Evolutionary conservation across 2,888 invertebrate genomes (phyloP), one percentile per base, ranked within the genome.

Genomic region (Pterostichus niger): DNA sequence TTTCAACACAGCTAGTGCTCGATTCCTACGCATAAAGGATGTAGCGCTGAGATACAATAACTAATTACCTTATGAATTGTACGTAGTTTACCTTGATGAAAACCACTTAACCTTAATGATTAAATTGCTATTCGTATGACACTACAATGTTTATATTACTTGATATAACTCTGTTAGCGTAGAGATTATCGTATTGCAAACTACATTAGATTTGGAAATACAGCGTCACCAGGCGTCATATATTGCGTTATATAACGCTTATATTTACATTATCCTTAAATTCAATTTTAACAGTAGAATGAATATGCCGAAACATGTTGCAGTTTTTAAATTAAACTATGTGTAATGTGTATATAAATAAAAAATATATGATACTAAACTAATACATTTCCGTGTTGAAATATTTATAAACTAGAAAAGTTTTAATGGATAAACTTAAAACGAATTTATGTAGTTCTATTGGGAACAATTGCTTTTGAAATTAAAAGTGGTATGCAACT

Each of bases 361-460:
- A 40, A 40, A 40, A 40, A 3, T 7, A 40, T 40, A 52, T 10
- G 52, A 52, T 24, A 24, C 11, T 52, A 40, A 7, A 40, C 40
- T n/a, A 13, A 52, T 52, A n/a, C 10, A 0, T 52, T 52, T 52
- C 6, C 10, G 52, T n/a, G n/a, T 13, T 52, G 5, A n/a, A 6
- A 52, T 13, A n/a, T 52, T 52, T 13, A 52, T 64, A 13, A 13
- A 64, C 6, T 40, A 10, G 24, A 33, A 35, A 64, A 33, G 35
- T 64, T 64, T 11, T n/a, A 64, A 64, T 64, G 13, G 13, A 33
- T 35, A 64, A 64, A 64, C 35, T 64, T 64, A 4, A 35, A 64
- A 64, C 10, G 35, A 64, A 64, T 64, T 33, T 33, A 13, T 35
- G 11, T 13, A 64, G 7, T 33, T 35, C 64, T 10, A 3, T 33